Percentiles rank a stretch among this genome's conserved stretches.
phyloP scores from a whole-genome alignment of 1,140 invertebrate species.

The Steinernema khuongi region DNA sequence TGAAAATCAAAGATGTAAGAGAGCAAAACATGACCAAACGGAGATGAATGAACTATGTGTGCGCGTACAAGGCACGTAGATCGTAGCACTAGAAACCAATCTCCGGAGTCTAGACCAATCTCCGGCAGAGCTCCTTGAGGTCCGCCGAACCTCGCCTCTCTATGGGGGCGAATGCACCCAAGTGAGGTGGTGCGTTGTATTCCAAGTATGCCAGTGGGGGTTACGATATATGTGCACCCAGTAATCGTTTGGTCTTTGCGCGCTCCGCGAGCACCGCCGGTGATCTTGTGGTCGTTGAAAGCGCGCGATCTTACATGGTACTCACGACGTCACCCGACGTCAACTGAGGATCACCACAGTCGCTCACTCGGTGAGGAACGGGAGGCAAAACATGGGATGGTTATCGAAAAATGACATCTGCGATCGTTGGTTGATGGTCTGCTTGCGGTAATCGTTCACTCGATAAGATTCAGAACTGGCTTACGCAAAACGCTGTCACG shows the following conservation, averaged over 20 bases:
- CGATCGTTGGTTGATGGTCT: too few species aligned
- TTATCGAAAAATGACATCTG: too few species aligned
- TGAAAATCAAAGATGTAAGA: constrained; percentile 10
- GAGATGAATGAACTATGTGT: too few species aligned
- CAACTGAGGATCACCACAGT: too few species aligned
- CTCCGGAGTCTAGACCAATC: background rate
- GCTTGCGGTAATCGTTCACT: too few species aligned
- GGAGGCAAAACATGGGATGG: too few species aligned
- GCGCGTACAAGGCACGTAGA: too few species aligned
- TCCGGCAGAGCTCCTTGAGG: too few species aligned
- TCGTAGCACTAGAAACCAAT: background rate
- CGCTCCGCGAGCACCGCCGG: background rate
- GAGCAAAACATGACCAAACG: background rate
- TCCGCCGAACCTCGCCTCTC: background rate
- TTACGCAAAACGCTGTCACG: too few species aligned
- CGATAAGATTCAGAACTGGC: too few species aligned
- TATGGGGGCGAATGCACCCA: background rate
- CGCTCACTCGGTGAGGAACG: too few species aligned
- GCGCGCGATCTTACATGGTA: background rate
- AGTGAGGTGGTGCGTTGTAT: too few species aligned
- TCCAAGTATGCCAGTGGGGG: background rate
- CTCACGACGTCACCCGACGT: background rate
- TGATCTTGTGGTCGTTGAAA: constrained; percentile 10
- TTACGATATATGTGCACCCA: constrained; percentile 7
- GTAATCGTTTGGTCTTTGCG: constrained; percentile 12